Conservation (phyloP, 2,888 invertebrate genomes). For the Drosophila atripex region DNA sequence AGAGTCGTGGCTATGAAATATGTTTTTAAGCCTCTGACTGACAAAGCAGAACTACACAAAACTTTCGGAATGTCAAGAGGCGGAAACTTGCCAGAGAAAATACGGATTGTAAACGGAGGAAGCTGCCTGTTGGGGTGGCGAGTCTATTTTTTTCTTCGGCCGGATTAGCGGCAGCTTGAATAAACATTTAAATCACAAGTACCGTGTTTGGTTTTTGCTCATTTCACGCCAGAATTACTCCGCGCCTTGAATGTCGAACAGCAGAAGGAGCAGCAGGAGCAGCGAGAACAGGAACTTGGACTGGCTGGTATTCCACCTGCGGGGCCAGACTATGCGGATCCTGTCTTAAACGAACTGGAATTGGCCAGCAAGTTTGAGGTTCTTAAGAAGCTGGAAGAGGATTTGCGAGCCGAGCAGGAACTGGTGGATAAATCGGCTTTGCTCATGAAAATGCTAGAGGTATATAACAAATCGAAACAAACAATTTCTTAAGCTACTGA, state of each 20-base stretch:
- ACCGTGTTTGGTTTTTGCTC: conserved; percentile 38
- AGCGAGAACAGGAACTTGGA: conserved; percentile 63
- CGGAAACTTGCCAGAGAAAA: conserved; percentile 39
- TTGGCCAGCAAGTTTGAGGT: conserved; percentile 80
- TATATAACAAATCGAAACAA: conserved; percentile 44
- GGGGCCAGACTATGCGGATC: conserved; percentile 77
- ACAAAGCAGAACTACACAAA: conserved; percentile 47
- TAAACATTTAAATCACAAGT: conserved; percentile 52
- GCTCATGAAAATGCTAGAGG: conserved; percentile 83
- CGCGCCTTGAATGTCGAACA: conserved; percentile 78
- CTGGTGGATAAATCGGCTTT: conserved; percentile 83
- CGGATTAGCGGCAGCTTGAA: conserved; percentile 54
- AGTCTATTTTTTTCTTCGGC: conserved; percentile 32
- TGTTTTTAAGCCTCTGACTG: conserved; percentile 44
- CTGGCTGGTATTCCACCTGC: conserved; percentile 10
- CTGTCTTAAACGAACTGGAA: conserved; percentile 79
- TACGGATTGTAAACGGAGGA: background rate
- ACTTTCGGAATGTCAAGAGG: conserved; percentile 61
- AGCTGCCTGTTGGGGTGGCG: background rate
- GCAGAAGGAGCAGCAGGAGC: conserved; percentile 45
- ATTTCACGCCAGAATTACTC: conserved; percentile 70
- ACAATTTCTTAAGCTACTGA: background rate
- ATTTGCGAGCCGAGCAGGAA: conserved; percentile 82
- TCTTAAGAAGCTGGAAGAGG: conserved; percentile 80
- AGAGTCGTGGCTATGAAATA: conserved; percentile 1